phyloP scores from a whole-genome alignment of 2,113 vertebrate genomes.

The Megaceryle maxima region DNA sequence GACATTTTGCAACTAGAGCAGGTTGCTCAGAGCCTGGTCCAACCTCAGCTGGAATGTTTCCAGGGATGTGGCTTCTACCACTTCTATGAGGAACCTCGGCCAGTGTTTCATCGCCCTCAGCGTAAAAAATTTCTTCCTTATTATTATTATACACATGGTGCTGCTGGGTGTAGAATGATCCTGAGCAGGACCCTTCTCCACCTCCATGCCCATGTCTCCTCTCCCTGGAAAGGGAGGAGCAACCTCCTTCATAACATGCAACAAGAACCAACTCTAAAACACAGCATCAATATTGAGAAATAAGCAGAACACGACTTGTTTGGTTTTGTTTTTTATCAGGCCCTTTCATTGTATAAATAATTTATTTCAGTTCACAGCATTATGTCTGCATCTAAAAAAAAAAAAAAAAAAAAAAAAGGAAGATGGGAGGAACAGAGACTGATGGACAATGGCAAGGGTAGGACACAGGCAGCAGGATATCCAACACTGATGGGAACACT shows the following conservation, averaged over 20 bases:
- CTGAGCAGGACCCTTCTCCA: background rate
- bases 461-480: background rate
- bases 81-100: background rate
- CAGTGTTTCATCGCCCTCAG: background rate
- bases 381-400: constrained; percentile 65
- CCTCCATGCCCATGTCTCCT: background rate
- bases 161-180: background rate
- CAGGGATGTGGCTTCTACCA: background rate
- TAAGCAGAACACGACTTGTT: background rate
- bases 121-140: background rate
- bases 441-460: background rate
- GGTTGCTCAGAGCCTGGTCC: background rate
- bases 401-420: constrained; percentile 35
- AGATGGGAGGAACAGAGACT: constrained; percentile 1
- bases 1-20: background rate
- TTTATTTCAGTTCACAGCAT: constrained; percentile 79
- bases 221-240: background rate
- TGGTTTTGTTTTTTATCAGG: constrained; percentile 1
- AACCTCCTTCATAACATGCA: background rate
- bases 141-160: background rate
- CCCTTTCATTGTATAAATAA: constrained; percentile 75
- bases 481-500: constrained; percentile 16
- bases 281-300: background rate
- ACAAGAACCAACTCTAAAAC: background rate
- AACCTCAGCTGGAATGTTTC: background rate